Evolutionary conservation across 1,140 invertebrate species (phyloP).

Genomic region (Drosophila tropicalis): DNA sequence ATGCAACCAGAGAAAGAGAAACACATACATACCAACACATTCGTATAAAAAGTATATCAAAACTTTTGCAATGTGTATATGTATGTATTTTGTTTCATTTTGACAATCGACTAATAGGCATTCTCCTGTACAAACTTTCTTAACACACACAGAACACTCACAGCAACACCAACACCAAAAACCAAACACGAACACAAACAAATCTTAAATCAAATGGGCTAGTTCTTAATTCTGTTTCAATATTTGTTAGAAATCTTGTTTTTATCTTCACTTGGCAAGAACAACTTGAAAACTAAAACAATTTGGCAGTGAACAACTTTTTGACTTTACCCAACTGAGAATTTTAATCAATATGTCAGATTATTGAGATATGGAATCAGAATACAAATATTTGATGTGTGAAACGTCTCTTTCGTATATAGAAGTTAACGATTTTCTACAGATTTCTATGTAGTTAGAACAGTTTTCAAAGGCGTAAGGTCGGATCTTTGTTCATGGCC

Average conservation of each 20-base stretch:
- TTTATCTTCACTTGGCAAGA: background rate
- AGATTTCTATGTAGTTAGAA: no score
- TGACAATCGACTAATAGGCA: conserved; percentile 84
- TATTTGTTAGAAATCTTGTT: background rate
- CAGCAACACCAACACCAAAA: background rate
- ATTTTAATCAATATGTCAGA: no score
- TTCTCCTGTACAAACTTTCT: conserved; percentile 76
- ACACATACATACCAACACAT: conserved; percentile 49
- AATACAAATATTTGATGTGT: no score
- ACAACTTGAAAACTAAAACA: no score
- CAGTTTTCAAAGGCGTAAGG: no score
- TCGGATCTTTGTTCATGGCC: background rate
- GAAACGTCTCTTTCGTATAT: no score
- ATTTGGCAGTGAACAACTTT: no score
- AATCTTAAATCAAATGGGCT: background rate
- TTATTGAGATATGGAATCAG: no score
- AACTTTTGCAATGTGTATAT: conserved; percentile 32
- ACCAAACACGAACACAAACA: conserved; percentile 10
- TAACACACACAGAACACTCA: conserved; percentile 27
- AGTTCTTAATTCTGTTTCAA: background rate
- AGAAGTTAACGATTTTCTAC: no score
- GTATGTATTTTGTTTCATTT: conserved; percentile 78
- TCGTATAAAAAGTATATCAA: background rate
- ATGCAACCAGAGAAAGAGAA: conserved; percentile 42
- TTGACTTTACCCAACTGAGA: no score